Conservation (phyloP, 23 tunicate genomes). For the Halocynthia roretzi region DNA sequence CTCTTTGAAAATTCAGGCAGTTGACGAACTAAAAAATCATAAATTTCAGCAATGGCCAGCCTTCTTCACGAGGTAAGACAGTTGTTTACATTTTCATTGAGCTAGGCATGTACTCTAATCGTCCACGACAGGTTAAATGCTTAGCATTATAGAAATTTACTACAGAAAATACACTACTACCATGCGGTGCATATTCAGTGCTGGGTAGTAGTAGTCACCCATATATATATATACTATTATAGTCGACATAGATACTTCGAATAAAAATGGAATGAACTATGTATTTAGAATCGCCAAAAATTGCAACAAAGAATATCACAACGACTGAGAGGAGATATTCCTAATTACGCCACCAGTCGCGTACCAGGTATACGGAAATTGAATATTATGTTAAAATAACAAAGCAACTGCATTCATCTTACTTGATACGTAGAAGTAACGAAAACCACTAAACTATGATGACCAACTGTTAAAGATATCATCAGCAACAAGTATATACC, state of each 20-base stretch:
- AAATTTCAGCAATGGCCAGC: background rate
- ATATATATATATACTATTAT: too few relatives aligned
- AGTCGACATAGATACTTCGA: too few relatives aligned
- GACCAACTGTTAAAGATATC: background rate
- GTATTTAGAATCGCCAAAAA: constrained; percentile 7
- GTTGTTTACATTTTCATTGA: too few relatives aligned
- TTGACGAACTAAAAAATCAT: background rate
- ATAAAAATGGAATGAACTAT: too few relatives aligned
- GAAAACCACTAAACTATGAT: background rate
- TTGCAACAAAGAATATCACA: constrained; percentile 25
- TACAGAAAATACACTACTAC: too few relatives aligned
- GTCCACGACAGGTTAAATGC: too few relatives aligned
- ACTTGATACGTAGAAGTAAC: background rate
- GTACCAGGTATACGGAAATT: constrained; percentile 1
- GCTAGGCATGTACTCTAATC: too few relatives aligned
- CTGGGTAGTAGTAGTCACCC: too few relatives aligned
- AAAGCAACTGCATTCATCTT: too few relatives aligned
- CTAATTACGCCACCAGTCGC: background rate
- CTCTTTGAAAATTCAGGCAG: background rate
- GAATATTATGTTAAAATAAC: background rate
- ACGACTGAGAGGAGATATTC: constrained; percentile 2
- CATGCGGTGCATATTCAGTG: too few relatives aligned
- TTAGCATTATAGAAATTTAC: too few relatives aligned
- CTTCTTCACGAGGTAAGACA: constrained; percentile 12
- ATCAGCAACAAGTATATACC: too few relatives aligned